A percentile compares a stretch with the other conserved stretches of the same genome.
These are phyloP conservation scores for Drosophila tani DNA, from an alignment of 1,140 invertebrate genomes.

Conservation along the genomic window DNA sequence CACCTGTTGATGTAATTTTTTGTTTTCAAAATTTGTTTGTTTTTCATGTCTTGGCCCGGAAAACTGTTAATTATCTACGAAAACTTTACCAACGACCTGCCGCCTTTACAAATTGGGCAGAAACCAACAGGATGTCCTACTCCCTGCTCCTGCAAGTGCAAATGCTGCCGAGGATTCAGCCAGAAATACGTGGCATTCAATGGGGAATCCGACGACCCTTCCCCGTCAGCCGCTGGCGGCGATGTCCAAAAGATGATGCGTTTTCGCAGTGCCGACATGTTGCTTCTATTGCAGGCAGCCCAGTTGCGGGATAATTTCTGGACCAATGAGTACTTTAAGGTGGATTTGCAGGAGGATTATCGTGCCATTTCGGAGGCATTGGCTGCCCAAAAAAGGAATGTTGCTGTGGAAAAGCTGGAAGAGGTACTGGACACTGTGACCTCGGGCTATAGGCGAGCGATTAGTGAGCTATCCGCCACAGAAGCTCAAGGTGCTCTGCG, in stretches of 20 bases:
- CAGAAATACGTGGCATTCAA: conserved; percentile 53
- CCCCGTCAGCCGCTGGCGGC: not conserved
- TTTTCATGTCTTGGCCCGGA: conserved; percentile 47
- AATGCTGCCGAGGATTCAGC: conserved; percentile 33
- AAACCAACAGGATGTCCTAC: conserved; percentile 6
- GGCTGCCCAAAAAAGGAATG: too few relatives aligned
- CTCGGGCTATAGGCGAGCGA: conserved; percentile 38
- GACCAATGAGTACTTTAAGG: conserved; percentile 46
- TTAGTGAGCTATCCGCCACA: not conserved
- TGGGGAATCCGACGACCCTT: conserved; percentile 11
- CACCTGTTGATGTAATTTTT: conserved; percentile 24
- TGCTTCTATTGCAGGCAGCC: conserved; percentile 25
- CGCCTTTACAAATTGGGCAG: not conserved
- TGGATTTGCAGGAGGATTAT: conserved; percentile 29
- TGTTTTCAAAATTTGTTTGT: conserved; percentile 28
- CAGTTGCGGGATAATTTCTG: conserved; percentile 45
- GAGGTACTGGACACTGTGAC: conserved; percentile 48
- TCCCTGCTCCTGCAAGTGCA: conserved; percentile 39
- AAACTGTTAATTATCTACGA: conserved; percentile 34
- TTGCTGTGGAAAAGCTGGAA: not conserved
- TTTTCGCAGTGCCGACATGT: conserved; percentile 38
- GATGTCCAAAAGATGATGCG: conserved; percentile 54
- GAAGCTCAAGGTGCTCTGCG: conserved; percentile 21
- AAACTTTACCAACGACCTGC: conserved; percentile 33
- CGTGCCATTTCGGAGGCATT: conserved; percentile 3